A percentile compares a stretch with the other conserved stretches of the same genome.
Conservation (phyloP, 2,888 invertebrate genomes). For the Cheilosia urbana region DNA sequence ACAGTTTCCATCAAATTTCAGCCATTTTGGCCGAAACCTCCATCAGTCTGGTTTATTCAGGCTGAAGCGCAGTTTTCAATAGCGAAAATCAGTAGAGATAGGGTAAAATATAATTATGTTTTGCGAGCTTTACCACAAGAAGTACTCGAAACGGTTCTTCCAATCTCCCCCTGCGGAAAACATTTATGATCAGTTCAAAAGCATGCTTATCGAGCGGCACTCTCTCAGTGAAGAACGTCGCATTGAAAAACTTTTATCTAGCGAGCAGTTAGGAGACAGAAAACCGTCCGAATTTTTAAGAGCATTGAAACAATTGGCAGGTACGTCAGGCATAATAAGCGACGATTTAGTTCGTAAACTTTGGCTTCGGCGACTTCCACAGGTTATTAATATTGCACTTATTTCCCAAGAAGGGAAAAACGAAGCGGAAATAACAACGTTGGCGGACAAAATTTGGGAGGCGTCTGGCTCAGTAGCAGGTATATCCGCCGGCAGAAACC, state of each 20-base stretch:
- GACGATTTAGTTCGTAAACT: conserved; percentile 14
- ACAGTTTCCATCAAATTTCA: not conserved
- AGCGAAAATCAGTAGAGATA: not conserved
- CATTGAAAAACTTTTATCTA: no score
- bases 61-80: conserved; percentile 42
- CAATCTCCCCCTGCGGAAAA: not conserved
- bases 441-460: conserved; percentile 43
- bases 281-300: no score
- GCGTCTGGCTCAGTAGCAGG: not conserved
- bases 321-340: not conserved
- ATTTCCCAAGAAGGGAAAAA: conserved; percentile 10
- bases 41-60: conserved; percentile 39
- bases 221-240: not conserved
- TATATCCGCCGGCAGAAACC: not conserved
- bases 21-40: conserved; percentile 40
- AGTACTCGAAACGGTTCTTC: not conserved
- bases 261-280: no score
- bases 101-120: conserved; percentile 35
- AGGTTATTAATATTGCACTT: conserved; percentile 28
- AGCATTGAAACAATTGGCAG: not conserved
- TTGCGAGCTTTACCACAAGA: conserved; percentile 26
- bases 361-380: conserved; percentile 16
- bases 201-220: not conserved
- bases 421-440: not conserved
- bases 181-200: not conserved